Evolutionary conservation across 2,888 invertebrate genomes (phyloP).

Genomic region (Torymus auratus): DNA sequence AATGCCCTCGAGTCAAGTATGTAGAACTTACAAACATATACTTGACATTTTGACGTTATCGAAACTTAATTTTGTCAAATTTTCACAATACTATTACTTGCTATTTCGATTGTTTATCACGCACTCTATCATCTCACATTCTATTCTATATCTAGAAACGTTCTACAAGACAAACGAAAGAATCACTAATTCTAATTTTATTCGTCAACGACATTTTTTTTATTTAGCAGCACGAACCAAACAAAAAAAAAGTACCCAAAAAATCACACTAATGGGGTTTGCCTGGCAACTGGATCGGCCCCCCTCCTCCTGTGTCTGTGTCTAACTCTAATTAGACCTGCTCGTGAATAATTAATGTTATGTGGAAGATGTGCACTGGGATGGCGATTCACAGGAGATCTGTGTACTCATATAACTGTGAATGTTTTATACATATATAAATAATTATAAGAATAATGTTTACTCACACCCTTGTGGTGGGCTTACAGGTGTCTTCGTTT

Average conservation of each 20-base stretch:
- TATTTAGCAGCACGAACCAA: slow-evolving; percentile 30
- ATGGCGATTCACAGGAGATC: slow-evolving; percentile 22
- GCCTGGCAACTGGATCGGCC: slow-evolving; percentile 44
- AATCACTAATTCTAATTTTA: slow-evolving; percentile 10
- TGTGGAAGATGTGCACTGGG: slow-evolving; percentile 44
- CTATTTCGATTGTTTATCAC: slow-evolving; percentile 24
- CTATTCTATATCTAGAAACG: background rate
- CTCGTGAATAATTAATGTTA: slow-evolving; percentile 52
- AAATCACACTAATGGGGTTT: slow-evolving; percentile 50
- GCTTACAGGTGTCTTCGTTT: slow-evolving; percentile 52
- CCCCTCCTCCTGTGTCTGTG: slow-evolving; percentile 52
- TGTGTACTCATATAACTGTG: slow-evolving; percentile 18
- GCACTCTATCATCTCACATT: slow-evolving; percentile 30
- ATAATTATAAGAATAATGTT: slow-evolving; percentile 15
- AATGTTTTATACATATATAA: slow-evolving; percentile 16
- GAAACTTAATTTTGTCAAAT: no score
- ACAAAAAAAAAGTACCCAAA: slow-evolving; percentile 26
- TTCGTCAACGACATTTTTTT: slow-evolving; percentile 6
- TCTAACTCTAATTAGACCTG: slow-evolving; percentile 60
- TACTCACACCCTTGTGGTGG: slow-evolving; percentile 47
- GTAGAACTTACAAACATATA: no score
- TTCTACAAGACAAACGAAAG: slow-evolving; percentile 12
- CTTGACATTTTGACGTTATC: no score
- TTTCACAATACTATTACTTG: slow-evolving; percentile 10
- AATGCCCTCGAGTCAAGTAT: no score